These are phyloP conservation scores for Drosophila suzukii DNA, from an alignment of 1,140 invertebrate species.

Conservation along the genomic window DNA sequence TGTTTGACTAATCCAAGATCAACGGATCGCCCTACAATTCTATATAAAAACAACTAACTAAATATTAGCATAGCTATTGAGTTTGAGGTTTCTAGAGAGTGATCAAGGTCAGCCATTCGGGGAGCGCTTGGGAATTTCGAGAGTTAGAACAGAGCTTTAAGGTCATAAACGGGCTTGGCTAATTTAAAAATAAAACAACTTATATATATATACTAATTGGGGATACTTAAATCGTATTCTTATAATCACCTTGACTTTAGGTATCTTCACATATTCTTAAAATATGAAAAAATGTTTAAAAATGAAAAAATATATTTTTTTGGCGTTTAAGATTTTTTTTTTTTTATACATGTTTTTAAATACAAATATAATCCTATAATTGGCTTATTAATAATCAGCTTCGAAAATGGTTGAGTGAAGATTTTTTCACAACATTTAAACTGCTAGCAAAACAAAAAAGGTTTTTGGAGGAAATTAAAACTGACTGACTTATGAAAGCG, in stretches of 20 bases:
- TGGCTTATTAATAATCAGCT: too few species aligned
- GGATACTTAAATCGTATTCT: neutral
- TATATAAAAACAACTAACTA: slow-evolving; percentile 45
- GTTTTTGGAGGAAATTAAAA: too few species aligned
- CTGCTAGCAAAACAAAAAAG: too few species aligned
- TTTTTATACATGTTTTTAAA: too few species aligned
- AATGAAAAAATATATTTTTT: too few species aligned
- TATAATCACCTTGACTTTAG: neutral
- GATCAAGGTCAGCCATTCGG: slow-evolving; percentile 24
- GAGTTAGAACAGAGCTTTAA: neutral
- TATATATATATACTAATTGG: neutral
- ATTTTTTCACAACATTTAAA: too few species aligned
- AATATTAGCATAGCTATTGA: slow-evolving; percentile 45
- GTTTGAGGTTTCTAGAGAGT: neutral
- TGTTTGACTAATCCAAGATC: slow-evolving; percentile 5
- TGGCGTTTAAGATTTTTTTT: too few species aligned
- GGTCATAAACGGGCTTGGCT: neutral
- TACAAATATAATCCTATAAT: too few species aligned
- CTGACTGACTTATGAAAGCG: too few species aligned
- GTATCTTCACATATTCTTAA: too few species aligned
- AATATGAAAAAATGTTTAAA: too few species aligned
- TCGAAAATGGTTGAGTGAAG: too few species aligned
- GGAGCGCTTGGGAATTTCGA: neutral
- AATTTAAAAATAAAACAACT: neutral
- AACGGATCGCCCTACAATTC: slow-evolving; percentile 17